phyloP scores from a whole-genome alignment of 2,888 invertebrate species.

The Drosophila colorata region DNA sequence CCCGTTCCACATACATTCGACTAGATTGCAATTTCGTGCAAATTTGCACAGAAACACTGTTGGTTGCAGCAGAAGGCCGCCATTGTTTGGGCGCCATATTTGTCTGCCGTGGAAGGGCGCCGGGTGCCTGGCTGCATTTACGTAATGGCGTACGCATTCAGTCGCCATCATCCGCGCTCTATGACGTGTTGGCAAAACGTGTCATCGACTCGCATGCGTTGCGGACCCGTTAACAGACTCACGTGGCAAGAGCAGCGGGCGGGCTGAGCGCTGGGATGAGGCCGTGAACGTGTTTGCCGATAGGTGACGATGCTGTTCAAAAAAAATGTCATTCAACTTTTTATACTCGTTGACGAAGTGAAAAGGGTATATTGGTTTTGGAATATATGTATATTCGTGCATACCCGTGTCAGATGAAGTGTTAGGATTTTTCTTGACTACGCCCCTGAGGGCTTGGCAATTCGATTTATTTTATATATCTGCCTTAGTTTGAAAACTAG shows the following conservation, averaged over 20 bases:
- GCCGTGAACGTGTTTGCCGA: slow-evolving; percentile 10
- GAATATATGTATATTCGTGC: no score
- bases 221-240: no score
- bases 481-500: no score
- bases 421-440: no score
- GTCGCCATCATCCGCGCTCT: slow-evolving; percentile 62
- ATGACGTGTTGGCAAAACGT: slow-evolving; percentile 79
- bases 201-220: slow-evolving; percentile 56
- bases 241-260: no score
- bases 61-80: slow-evolving; percentile 28
- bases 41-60: slow-evolving; percentile 72
- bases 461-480: no score
- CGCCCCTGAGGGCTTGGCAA: no score
- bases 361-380: no score
- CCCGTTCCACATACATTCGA: slow-evolving; percentile 5
- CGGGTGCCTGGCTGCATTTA: slow-evolving; percentile 52
- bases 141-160: slow-evolving; percentile 71
- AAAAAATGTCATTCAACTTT: slow-evolving; percentile 61
- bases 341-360: neutral
- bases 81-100: slow-evolving; percentile 66
- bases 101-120: slow-evolving; percentile 57
- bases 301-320: slow-evolving; percentile 48
- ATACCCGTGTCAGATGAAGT: no score
- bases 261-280: neutral
- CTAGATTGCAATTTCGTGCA: slow-evolving; percentile 51